These are phyloP conservation scores for Strigamia crassipes DNA, from an alignment of 2,888 invertebrate species.

Conservation along the genomic window DNA sequence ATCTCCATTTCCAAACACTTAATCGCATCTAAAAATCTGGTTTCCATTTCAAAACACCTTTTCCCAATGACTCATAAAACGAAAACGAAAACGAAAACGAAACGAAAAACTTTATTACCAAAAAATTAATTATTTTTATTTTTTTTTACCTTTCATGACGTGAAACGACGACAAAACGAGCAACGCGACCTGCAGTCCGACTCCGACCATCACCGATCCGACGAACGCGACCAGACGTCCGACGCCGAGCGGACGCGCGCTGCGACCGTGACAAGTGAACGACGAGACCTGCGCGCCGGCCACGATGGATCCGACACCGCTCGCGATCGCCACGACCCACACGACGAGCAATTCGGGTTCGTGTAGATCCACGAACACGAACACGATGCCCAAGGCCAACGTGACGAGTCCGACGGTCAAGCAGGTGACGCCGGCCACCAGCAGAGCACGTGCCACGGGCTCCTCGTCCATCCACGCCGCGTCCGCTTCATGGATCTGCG, in stretches of 20 bases:
- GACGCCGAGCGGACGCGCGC: neutral
- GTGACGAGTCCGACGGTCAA: slow-evolving; percentile 45
- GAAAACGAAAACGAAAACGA: neutral
- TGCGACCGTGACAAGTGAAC: slow-evolving; percentile 31
- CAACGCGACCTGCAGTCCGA: slow-evolving; percentile 28
- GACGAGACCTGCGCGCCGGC: slow-evolving; percentile 14
- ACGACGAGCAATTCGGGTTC: neutral
- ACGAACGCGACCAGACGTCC: neutral
- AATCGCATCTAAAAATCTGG: neutral
- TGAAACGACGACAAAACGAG: slow-evolving; percentile 45
- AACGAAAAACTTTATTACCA: too few relatives aligned
- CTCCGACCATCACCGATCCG: neutral
- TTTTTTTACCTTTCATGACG: slow-evolving; percentile 43
- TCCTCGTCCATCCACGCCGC: slow-evolving; percentile 45
- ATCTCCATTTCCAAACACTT: neutral
- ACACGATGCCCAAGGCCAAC: slow-evolving; percentile 41
- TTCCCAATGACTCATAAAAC: slow-evolving; percentile 1
- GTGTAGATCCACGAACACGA: slow-evolving; percentile 19
- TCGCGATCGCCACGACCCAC: slow-evolving; percentile 39
- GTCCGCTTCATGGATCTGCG: slow-evolving; percentile 18
- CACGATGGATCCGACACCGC: slow-evolving; percentile 10
- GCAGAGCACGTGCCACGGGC: slow-evolving; percentile 45
- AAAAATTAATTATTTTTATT: neutral
- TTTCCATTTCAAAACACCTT: slow-evolving; percentile 1
- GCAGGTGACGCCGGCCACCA: slow-evolving; percentile 47